Base-by-base conservation (phyloP, 1,140 invertebrate genomes). In the Monochamus saltuarius region DNA sequence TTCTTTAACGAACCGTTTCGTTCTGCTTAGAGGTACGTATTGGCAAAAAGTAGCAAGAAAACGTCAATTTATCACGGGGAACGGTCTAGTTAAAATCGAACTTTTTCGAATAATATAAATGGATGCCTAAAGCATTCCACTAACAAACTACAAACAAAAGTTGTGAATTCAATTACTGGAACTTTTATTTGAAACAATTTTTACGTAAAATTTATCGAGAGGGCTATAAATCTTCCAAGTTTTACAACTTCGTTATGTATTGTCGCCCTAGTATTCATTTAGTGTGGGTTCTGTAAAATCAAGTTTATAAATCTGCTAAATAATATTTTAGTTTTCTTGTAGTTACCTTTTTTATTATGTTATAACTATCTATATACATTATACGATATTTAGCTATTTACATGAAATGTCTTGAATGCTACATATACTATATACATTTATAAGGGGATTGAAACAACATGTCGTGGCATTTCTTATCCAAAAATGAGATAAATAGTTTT, bases 121-220 rank as follows among this genome's bases (percentile, higher is more conserved):
- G 59, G 55, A 59, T 46, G 46, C 56, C 56, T 37, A 50, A 45
- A 43, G 61, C 61, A 54, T 56, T 55, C 54, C 56, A 58, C 49
- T 63, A 59, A 59, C 46, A 59, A 61, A 59, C 56, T 59, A 53
- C 56, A 54, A 59, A 59, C 56, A 62, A 59, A 63, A 63, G 56
- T 62, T 62, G 61, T 51, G 56, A 63, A 63, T 63, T 59, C 61
- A 63, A 63, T 63, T 63, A 63, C 61, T 52, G 61, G 47, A 63
- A 63, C 56, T 63, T 63, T 63, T 63, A 63, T 63, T 59, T 63
- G 61, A 43, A 58, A 59, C 56, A 59, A 54, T 63, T 63, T 52
- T 59, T 43, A 58, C 61, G 56, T 63, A 59, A 59, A 63, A 63
- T 63, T 63, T 63, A 63, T 63, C 57, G 61, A 63, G 45, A 56